phyloP scores from a whole-genome alignment of 2,797 vertebrate genomes.

The Anisognathus igniventris region DNA sequence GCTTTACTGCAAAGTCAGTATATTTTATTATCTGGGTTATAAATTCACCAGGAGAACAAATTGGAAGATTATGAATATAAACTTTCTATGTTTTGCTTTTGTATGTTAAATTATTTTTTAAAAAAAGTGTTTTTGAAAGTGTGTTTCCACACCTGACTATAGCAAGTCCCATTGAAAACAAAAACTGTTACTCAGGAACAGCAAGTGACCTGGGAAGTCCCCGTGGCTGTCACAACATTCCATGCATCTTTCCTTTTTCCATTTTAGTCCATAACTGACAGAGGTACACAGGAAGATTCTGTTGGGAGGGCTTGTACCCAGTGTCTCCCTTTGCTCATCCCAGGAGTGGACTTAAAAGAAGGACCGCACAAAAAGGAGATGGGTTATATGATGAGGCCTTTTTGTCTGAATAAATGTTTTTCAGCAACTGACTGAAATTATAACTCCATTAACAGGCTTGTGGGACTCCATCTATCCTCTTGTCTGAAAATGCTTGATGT shows the following conservation, averaged over 20 bases:
- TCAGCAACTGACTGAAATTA: not conserved
- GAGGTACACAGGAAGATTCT: not conserved
- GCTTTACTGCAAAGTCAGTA: not conserved
- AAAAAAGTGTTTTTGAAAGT: not conserved
- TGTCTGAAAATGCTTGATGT: not conserved
- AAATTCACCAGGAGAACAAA: not conserved
- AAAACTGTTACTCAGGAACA: not conserved
- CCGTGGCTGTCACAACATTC: not conserved
- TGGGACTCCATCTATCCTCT: not conserved
- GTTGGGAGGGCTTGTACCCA: not conserved
- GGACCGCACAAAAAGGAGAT: not conserved
- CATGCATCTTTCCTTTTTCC: not conserved
- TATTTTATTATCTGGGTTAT: not conserved
- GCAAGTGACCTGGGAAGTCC: not conserved
- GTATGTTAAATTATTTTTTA: not conserved
- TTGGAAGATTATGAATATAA: not conserved
- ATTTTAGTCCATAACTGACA: not conserved
- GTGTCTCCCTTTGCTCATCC: fast-evolving
- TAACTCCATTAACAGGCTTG: not conserved
- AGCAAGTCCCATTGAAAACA: not conserved
- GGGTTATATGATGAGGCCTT: not conserved
- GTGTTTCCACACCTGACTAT: not conserved
- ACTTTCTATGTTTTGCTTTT: not conserved
- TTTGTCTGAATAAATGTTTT: not conserved
- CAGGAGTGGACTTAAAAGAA: not conserved